Percentiles rank a stretch among this genome's conserved stretches.
phyloP scores from a whole-genome alignment of 2,888 invertebrate genomes.

The Octonoba sinensis region DNA sequence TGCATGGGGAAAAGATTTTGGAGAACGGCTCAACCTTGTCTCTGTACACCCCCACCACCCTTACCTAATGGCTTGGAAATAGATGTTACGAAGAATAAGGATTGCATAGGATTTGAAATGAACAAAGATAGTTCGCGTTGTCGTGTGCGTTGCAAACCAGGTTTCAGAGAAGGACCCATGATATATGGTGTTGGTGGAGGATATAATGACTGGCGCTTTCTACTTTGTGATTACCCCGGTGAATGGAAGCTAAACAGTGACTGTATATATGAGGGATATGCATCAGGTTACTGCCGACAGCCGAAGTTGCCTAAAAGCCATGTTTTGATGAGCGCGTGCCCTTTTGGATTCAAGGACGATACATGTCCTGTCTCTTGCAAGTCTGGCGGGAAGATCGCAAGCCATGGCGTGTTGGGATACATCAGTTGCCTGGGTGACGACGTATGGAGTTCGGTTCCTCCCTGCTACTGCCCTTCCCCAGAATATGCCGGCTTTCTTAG shows the following conservation, averaged over 20 bases:
- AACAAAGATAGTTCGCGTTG: too few species aligned
- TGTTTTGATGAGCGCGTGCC: background rate
- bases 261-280: too few species aligned
- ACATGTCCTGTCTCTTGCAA: background rate
- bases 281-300: too few species aligned
- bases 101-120: background rate
- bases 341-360: background rate
- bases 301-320: background rate
- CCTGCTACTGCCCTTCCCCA: constrained; percentile 4
- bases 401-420: background rate
- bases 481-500: background rate
- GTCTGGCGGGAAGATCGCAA: background rate
- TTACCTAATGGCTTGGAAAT: background rate
- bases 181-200: too few species aligned
- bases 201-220: too few species aligned
- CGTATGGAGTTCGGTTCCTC: constrained; percentile 1
- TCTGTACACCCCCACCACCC: background rate
- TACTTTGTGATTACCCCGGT: too few species aligned
- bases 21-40: constrained; percentile 9
- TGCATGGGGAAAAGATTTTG: constrained; percentile 1
- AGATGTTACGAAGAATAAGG: too few species aligned
- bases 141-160: too few species aligned
- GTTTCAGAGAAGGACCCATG: too few species aligned
- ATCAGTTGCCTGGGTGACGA: background rate
- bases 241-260: too few species aligned